phyloP scores from a whole-genome alignment of 2,113 vertebrate species.

The Collichthys lucidus region DNA sequence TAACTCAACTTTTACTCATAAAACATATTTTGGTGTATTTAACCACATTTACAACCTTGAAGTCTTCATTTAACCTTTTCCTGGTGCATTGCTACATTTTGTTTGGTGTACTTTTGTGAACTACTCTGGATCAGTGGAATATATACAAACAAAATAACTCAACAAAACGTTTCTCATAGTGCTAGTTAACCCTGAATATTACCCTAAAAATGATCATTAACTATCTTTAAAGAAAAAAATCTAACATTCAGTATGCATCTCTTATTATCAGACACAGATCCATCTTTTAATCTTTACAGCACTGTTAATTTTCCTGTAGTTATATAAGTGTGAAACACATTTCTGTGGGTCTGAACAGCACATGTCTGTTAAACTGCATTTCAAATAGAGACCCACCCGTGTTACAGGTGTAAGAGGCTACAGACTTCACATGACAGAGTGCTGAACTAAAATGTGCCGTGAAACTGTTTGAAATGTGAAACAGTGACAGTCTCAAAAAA shows the following conservation, averaged over 20 bases:
- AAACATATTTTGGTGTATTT: neutral
- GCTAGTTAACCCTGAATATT: neutral
- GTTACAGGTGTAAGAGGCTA: neutral
- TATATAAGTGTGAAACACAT: neutral
- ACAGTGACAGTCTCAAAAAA: neutral
- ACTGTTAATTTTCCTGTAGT: neutral
- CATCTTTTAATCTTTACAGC: neutral
- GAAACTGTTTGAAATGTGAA: neutral
- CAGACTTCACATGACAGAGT: neutral
- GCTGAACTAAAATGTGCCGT: neutral
- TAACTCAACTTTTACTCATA: neutral
- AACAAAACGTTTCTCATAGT: neutral
- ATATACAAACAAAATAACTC: neutral
- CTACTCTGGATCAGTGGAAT: neutral
- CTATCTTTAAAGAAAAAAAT: neutral
- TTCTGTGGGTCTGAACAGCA: constrained; percentile 1
- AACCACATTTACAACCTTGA: neutral
- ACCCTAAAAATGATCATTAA: neutral
- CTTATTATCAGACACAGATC: neutral
- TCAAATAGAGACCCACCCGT: neutral
- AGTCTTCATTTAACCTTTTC: neutral
- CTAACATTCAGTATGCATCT: neutral
- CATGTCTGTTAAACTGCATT: constrained; percentile 3
- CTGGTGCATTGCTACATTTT: neutral
- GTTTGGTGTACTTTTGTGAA: neutral